Conservation (phyloP, 1,140 invertebrate species). For the Leucophenga varia region DNA sequence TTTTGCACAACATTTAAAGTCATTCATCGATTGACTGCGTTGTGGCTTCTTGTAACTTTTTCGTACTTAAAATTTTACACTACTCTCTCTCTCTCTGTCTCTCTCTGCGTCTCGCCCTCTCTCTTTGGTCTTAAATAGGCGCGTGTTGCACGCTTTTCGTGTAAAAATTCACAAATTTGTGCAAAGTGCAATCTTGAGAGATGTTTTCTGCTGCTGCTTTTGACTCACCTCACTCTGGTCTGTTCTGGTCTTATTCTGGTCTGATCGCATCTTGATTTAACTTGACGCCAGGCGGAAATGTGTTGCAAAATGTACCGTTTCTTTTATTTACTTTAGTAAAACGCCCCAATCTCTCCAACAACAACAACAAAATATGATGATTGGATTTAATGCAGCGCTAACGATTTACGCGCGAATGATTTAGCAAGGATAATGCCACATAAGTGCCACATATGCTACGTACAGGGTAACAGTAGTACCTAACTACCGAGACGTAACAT, state of each 20-base stretch:
- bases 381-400: too few species aligned
- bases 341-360: conserved; percentile 29
- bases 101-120: conserved; percentile 18
- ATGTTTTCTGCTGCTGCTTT: conserved; percentile 5
- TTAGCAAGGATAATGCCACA: too few species aligned
- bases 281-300: too few species aligned
- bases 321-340: conserved; percentile 31
- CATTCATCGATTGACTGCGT: too few species aligned
- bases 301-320: conserved; percentile 40
- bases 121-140: conserved; percentile 37
- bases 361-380: not conserved
- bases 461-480: too few species aligned
- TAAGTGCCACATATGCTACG: too few species aligned
- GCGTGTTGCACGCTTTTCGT: conserved; percentile 25
- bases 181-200: conserved; percentile 12
- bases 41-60: too few species aligned
- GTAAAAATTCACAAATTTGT: conserved; percentile 48
- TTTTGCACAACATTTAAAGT: too few species aligned
- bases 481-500: too few species aligned
- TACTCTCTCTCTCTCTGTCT: conserved; percentile 1
- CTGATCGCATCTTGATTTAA: not conserved
- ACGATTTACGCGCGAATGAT: too few species aligned
- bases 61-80: too few species aligned
- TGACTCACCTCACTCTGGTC: conserved; percentile 11
- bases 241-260: too few species aligned